Percentiles rank a stretch among this genome's conserved stretches.
These are phyloP conservation scores for Rhopilema esculentum DNA, from an alignment of 30 jellyfish, hydroid and myxozoan genomes.

Conservation along the genomic window DNA sequence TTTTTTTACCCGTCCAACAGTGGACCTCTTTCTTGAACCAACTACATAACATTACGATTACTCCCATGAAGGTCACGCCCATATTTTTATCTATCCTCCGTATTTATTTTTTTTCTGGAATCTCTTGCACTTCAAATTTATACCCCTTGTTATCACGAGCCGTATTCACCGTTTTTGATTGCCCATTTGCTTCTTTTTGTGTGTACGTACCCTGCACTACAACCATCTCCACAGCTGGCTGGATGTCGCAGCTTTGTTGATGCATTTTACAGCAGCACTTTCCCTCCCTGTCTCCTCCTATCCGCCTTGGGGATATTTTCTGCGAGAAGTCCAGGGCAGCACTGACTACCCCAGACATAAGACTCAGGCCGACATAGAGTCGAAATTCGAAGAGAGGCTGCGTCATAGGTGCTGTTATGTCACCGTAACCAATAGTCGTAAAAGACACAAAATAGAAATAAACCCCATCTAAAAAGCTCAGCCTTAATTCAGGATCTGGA, in stretches of 20 bases:
- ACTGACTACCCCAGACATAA: constrained; percentile 68
- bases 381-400: constrained; percentile 49
- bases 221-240: constrained; percentile 35
- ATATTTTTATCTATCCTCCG: too few relatives aligned
- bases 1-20: too few relatives aligned
- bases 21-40: too few relatives aligned
- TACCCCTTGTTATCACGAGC: neutral
- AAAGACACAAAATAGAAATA: constrained; percentile 67
- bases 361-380: constrained; percentile 54
- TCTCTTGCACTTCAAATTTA: too few relatives aligned
- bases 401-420: constrained; percentile 63
- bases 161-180: neutral
- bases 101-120: too few relatives aligned
- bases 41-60: too few relatives aligned
- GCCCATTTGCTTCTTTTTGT: neutral
- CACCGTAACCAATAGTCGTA: constrained; percentile 75
- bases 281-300: neutral
- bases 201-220: neutral
- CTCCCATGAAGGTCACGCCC: too few relatives aligned
- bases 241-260: neutral
- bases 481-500: constrained; percentile 3
- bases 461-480: constrained; percentile 49
- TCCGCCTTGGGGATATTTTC: constrained; percentile 24
- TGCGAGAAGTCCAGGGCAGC: constrained; percentile 45
- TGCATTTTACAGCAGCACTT: constrained; percentile 3